phyloP scores from a whole-genome alignment of 2,888 invertebrate genomes.

The Omphaloscelis lunosa region DNA sequence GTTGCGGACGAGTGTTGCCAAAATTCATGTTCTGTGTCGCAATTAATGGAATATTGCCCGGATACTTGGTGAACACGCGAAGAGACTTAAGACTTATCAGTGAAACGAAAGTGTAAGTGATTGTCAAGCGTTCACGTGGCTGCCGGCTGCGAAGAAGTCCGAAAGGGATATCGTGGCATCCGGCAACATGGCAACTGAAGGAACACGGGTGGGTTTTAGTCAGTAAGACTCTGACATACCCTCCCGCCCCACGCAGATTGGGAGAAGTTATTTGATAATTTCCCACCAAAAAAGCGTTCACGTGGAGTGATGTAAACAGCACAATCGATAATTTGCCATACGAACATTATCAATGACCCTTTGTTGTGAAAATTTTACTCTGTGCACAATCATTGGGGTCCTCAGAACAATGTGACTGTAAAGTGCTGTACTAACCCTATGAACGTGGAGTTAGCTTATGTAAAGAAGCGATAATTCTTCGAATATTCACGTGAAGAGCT shows the following conservation, averaged over 20 bases:
- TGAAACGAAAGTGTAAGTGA: constrained; percentile 54
- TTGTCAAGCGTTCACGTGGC: constrained; percentile 49
- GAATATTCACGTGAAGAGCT: constrained; percentile 51
- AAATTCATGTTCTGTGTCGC: constrained; percentile 79
- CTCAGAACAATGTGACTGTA: constrained; percentile 50
- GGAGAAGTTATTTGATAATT: no score
- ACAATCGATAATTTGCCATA: constrained; percentile 50
- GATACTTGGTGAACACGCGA: constrained; percentile 79
- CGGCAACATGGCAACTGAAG: no score
- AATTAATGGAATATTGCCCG: constrained; percentile 84
- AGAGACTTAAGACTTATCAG: constrained; percentile 47
- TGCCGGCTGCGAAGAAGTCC: no score
- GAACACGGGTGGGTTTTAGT: no score
- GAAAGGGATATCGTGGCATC: no score
- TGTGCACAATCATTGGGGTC: constrained; percentile 45
- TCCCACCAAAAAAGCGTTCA: no score
- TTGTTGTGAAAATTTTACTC: constrained; percentile 49
- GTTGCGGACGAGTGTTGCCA: constrained; percentile 82
- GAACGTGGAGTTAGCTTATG: constrained; percentile 38
- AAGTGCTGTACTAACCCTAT: constrained; percentile 43
- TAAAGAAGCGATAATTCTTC: constrained; percentile 55
- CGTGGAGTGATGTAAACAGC: constrained; percentile 45
- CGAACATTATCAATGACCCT: constrained; percentile 46
- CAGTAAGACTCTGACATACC: no score
- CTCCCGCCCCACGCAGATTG: no score